A percentile compares a stretch with the other conserved stretches of the same genome.
phyloP scores from a whole-genome alignment of 2,888 invertebrate genomes.

The Congeria kusceri region DNA sequence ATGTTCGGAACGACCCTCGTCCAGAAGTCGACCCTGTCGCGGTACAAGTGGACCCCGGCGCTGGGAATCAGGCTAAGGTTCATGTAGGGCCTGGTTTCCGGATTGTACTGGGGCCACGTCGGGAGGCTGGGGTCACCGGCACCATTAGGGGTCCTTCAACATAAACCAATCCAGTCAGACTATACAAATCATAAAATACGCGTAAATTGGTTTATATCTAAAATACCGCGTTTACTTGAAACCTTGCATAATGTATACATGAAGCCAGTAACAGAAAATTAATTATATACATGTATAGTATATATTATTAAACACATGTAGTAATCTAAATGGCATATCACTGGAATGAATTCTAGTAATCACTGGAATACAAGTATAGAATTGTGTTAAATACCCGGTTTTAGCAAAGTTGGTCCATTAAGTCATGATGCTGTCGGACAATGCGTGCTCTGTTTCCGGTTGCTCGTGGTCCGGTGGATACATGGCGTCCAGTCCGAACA shows the following conservation, averaged over 20 bases:
- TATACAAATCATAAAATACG: no score
- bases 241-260: no score
- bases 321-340: no score
- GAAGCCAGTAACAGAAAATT: no score
- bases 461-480: conserved; percentile 42
- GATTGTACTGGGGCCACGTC: conserved; percentile 45
- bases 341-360: background rate
- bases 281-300: no score
- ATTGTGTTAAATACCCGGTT: conserved; percentile 91
- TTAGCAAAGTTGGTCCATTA: conserved; percentile 98
- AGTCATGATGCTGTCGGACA: conserved; percentile 94
- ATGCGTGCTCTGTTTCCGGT: conserved; percentile 91
- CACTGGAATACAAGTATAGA: background rate
- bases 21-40: conserved; percentile 56
- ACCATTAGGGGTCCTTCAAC: conserved; percentile 51
- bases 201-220: no score
- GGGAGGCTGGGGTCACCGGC: background rate
- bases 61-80: conserved; percentile 37
- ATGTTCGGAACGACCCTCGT: conserved; percentile 30
- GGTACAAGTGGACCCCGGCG: conserved; percentile 29
- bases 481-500: conserved; percentile 93
- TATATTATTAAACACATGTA: no score
- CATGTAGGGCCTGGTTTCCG: conserved; percentile 25
- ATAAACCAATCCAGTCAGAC: no score
- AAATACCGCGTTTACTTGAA: no score